Evolutionary conservation across 2,113 vertebrate species (phyloP), one percentile per base, ranked within the genome.

Genomic region (Spheniscus mendiculus): DNA sequence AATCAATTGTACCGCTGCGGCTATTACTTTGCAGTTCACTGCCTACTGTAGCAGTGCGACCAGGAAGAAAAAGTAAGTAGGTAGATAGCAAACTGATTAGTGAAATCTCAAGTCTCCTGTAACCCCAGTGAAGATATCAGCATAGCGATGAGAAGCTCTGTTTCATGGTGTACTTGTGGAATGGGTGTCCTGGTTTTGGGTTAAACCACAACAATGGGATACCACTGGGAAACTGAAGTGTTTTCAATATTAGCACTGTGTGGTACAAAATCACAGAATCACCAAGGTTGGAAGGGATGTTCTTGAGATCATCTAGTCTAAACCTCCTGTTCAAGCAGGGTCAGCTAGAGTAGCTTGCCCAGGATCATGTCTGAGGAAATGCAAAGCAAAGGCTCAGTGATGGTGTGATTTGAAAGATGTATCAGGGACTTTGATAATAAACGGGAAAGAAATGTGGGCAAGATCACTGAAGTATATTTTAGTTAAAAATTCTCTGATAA

Each of bases 21-120:
- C 21, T 89, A 19, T 52, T 52, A 11, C 6, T 10, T 15, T 47
- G 12, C 49, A 25, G 25, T 45, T 83, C 40, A 17, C 29, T 74
- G 15, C 25, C 44, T 40, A 9, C 27, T 0, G 0, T 15, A 34
- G 27, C 42, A 38, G 19, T 11, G 30, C 2, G 6, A 70, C 6
- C 32, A 71, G 12, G 29, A 47, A 42, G 45, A 50, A 77, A 27
- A 27, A 65, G 21, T 17, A 77, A 27, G 15, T 17, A 78, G 18
- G 4, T 21, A 71, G 29, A 10, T 34, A 63, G 67, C 6, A 76
- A 62, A 14, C 6, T 63, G 12, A 72, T 67, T 40, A 63, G 9
- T 19, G 40, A 85, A 61, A 58, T 55, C 19, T 59, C n/a, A 49
- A 7, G 16, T 52, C 8, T 92, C 8, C 49, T 44, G 8, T 17